These are phyloP conservation scores for Scyliorhinus canicula DNA, from an alignment of 2,797 vertebrate species.

Conservation along the genomic window DNA sequence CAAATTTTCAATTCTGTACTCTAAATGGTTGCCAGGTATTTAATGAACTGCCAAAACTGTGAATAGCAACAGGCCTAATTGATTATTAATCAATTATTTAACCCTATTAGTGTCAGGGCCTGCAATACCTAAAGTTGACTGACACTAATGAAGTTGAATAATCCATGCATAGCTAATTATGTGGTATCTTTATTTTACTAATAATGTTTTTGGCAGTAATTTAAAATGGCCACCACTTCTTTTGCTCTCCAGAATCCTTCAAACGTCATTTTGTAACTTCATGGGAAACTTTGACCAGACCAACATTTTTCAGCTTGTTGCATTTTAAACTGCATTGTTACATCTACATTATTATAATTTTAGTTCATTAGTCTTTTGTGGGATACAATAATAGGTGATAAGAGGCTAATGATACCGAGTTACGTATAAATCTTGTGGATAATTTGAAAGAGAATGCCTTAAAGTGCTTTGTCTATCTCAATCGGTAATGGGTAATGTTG, in stretches of 20 bases:
- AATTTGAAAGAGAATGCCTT: not conserved
- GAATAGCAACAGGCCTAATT: constrained; percentile 33
- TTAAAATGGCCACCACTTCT: not conserved
- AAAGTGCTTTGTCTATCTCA: not conserved
- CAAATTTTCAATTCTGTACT: constrained; percentile 27
- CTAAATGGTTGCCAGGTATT: constrained; percentile 37
- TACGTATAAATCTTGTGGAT: not conserved
- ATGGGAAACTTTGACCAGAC: not conserved
- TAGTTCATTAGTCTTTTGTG: not conserved
- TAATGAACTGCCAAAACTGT: constrained; percentile 35
- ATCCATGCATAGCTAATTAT: not conserved
- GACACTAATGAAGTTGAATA: constrained; percentile 18
- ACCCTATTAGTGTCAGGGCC: constrained; percentile 24
- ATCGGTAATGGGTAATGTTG: not conserved
- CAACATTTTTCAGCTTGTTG: not conserved
- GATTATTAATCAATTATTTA: constrained; percentile 38
- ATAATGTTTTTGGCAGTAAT: not conserved
- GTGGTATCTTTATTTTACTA: not conserved
- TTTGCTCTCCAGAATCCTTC: not conserved
- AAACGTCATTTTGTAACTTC: not conserved
- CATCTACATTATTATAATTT: not conserved
- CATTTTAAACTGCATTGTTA: not conserved
- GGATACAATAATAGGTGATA: not conserved
- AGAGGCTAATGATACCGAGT: not conserved
- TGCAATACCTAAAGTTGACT: not conserved